phyloP scores from a whole-genome alignment of 2,888 invertebrate genomes.

The Bruchidius siliquastri region DNA sequence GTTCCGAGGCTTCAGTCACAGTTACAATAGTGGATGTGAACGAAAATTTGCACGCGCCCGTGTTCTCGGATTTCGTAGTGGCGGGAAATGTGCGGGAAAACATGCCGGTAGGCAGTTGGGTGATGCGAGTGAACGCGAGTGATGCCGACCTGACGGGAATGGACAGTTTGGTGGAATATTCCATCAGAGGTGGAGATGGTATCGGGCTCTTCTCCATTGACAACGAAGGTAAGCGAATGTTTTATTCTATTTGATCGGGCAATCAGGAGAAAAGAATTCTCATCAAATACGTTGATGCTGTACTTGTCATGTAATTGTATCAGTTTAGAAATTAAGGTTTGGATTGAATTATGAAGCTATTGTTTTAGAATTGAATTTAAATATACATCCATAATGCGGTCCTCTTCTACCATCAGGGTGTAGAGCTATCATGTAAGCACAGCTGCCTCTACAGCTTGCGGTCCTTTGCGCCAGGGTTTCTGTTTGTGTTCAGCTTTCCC shows the following conservation, averaged over 20 bases:
- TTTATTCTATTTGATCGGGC: not conserved
- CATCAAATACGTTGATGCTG: too few species aligned
- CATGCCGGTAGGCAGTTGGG: constrained; percentile 68
- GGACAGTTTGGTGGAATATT: constrained; percentile 80
- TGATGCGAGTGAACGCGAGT: constrained; percentile 70
- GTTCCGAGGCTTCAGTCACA: constrained; percentile 73
- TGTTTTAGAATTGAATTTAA: too few species aligned
- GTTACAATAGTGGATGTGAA: constrained; percentile 91
- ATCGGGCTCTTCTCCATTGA: constrained; percentile 90
- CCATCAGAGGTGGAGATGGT: constrained; percentile 83
- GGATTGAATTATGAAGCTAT: too few species aligned
- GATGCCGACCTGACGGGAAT: constrained; percentile 78
- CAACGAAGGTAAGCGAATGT: constrained; percentile 63
- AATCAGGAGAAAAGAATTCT: too few species aligned
- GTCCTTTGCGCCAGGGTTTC: too few species aligned
- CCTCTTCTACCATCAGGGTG: too few species aligned
- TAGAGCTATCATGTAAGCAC: too few species aligned
- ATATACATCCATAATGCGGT: too few species aligned
- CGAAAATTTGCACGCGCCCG: constrained; percentile 82
- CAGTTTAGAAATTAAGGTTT: too few species aligned
- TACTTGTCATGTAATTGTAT: too few species aligned
- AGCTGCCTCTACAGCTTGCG: too few species aligned
- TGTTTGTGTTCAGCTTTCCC: too few species aligned
- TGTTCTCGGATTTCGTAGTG: constrained; percentile 76
- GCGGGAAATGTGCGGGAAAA: constrained; percentile 76